phyloP scores from a whole-genome alignment of 2,888 invertebrate genomes.

The Stratiomys singularior region DNA sequence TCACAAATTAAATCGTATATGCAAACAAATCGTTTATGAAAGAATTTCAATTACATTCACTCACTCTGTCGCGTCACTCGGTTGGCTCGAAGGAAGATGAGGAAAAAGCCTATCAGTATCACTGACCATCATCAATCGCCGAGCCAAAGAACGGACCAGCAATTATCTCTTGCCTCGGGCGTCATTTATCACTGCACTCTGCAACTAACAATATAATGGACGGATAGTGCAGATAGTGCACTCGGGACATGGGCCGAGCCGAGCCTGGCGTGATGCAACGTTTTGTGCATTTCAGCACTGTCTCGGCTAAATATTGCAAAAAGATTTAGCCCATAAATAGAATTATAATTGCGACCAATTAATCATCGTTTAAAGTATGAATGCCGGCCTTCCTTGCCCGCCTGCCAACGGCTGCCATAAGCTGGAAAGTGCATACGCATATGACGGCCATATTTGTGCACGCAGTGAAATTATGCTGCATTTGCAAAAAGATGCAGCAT shows the following conservation, averaged over 20 bases:
- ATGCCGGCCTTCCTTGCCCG: conserved; percentile 29
- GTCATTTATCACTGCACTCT: conserved; percentile 42
- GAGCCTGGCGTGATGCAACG: not conserved
- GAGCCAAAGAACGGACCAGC: conserved; percentile 38
- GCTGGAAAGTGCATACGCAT: not conserved
- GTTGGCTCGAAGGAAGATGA: not conserved
- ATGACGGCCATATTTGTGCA: conserved; percentile 43
- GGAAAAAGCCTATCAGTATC: conserved; percentile 40
- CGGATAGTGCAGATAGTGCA: conserved; percentile 36
- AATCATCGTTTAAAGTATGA: conserved; percentile 56
- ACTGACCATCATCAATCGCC: conserved; percentile 42
- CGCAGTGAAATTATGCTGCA: conserved; percentile 40
- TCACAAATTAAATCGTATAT: conserved; percentile 38
- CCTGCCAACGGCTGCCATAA: not conserved
- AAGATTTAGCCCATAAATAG: conserved; percentile 56
- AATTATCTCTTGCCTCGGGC: conserved; percentile 43
- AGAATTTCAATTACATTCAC: conserved; percentile 43
- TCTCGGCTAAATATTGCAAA: conserved; percentile 24
- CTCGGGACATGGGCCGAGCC: not conserved
- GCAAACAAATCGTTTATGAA: conserved; percentile 40
- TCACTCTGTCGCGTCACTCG: not conserved
- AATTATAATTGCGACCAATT: conserved; percentile 59
- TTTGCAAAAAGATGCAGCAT: conserved; percentile 19
- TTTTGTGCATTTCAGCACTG: conserved; percentile 35
- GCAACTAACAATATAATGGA: conserved; percentile 43